Conservation (phyloP, 2,888 invertebrate genomes). For the Patella depressa region DNA sequence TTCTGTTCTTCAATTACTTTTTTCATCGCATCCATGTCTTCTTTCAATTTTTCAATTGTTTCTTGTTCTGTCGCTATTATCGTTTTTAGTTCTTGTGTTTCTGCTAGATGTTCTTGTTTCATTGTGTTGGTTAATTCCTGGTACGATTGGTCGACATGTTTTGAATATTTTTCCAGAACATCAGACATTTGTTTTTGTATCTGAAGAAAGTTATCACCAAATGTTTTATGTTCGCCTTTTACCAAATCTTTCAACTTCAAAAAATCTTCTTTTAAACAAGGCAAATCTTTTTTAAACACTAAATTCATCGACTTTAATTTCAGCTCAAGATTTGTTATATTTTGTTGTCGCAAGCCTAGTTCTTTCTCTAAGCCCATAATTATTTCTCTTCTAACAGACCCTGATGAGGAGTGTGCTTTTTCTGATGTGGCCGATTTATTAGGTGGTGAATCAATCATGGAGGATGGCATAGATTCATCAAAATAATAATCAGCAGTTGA, state of each 20-base stretch:
- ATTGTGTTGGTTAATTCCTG: slow-evolving; percentile 21
- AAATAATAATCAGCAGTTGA: slow-evolving; percentile 88
- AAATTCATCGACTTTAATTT: neutral
- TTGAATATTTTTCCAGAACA: neutral
- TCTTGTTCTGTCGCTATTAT: slow-evolving; percentile 33
- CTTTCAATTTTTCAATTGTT: slow-evolving; percentile 33
- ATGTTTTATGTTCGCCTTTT: neutral
- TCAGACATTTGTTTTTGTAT: neutral
- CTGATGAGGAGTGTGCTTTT: slow-evolving; percentile 56
- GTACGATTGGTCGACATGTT: neutral
- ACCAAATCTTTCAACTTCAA: neutral
- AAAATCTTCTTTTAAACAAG: neutral
- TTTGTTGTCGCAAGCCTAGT: slow-evolving; percentile 20
- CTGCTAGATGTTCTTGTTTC: slow-evolving; percentile 31
- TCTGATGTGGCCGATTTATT: slow-evolving; percentile 72
- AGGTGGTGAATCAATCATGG: slow-evolving; percentile 77
- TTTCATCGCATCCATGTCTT: slow-evolving; percentile 26
- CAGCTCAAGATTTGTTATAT: slow-evolving; percentile 9
- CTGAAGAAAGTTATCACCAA: neutral
- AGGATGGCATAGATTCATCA: slow-evolving; percentile 89
- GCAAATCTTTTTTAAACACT: neutral
- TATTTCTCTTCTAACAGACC: slow-evolving; percentile 20
- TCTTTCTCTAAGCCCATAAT: slow-evolving; percentile 15
- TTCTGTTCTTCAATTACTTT: slow-evolving; percentile 21
- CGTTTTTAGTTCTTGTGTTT: slow-evolving; percentile 30